Evolutionary conservation across 2,888 invertebrate species (phyloP).

Genomic region (Euproctis similis): DNA sequence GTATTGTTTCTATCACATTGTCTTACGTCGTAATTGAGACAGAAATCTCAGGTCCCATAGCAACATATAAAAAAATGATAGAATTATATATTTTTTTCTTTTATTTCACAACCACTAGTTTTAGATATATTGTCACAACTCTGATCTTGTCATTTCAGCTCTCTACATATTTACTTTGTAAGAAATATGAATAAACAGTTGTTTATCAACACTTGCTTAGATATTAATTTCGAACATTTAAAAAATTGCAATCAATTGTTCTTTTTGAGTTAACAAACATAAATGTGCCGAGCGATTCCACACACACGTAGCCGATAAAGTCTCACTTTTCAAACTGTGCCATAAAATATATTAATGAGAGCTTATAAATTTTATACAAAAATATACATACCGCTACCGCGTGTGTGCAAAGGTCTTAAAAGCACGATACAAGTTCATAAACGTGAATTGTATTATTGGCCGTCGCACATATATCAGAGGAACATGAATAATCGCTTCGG

Average conservation of each 20-base stretch:
- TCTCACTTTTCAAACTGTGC: conserved; percentile 33
- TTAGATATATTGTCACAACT: conserved; percentile 37
- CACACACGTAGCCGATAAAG: conserved; percentile 31
- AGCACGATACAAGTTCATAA: conserved; percentile 56
- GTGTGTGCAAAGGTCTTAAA: conserved; percentile 44
- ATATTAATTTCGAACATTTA: too few relatives aligned
- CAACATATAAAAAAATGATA: conserved; percentile 25
- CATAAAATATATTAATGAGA: conserved; percentile 47
- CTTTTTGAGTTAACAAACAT: too few relatives aligned
- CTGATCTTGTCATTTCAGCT: too few relatives aligned
- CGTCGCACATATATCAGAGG: conserved; percentile 64
- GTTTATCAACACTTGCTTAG: too few relatives aligned
- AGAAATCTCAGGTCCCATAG: conserved; percentile 15
- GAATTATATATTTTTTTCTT: conserved; percentile 19
- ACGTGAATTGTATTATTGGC: conserved; percentile 68
- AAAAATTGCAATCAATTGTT: too few relatives aligned
- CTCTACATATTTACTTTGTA: too few relatives aligned
- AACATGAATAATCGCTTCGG: conserved; percentile 62
- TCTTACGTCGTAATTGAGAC: conserved; percentile 28
- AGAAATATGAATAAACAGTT: too few relatives aligned
- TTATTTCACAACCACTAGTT: conserved; percentile 53
- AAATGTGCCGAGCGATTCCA: conserved; percentile 30
- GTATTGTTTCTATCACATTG: conserved; percentile 74
- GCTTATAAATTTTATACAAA: conserved; percentile 46
- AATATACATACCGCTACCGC: conserved; percentile 37